Percentiles rank a stretch among this genome's conserved stretches.
Evolutionary conservation across 2,888 invertebrate species (phyloP).

Genomic region (Cristatella mucedo): DNA sequence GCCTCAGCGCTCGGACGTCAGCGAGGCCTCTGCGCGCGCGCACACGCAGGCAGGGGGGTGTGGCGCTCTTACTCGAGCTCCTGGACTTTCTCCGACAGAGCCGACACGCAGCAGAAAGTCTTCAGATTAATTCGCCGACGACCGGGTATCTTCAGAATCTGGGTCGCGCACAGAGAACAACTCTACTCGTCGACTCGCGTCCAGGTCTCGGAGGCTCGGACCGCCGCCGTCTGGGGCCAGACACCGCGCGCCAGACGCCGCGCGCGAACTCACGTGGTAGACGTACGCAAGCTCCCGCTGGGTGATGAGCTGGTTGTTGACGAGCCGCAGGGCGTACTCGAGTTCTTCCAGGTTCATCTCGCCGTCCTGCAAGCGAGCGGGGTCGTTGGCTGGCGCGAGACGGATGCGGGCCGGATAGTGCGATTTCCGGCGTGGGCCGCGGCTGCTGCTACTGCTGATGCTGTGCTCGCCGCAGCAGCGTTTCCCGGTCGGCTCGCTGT

Average conservation of each 20-base stretch:
- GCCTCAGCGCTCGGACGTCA: no score
- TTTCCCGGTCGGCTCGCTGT: no score
- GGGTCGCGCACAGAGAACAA: neutral
- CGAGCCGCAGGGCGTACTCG: conserved; percentile 29
- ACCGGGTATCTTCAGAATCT: conserved; percentile 35
- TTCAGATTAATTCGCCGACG: conserved; percentile 28
- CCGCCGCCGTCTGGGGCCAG: no score
- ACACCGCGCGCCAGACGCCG: no score
- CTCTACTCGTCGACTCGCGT: no score
- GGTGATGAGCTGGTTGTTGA: conserved; percentile 31
- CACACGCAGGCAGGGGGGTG: no score
- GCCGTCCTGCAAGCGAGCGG: conserved; percentile 19
- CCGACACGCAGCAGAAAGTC: conserved; percentile 30
- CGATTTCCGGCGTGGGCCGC: no score
- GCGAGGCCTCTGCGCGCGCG: no score
- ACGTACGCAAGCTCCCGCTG: conserved; percentile 31
- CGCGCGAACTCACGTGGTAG: conserved; percentile 26
- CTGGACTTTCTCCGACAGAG: conserved; percentile 34
- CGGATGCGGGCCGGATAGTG: neutral
- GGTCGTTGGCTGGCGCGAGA: neutral
- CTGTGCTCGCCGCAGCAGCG: no score
- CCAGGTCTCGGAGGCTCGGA: no score
- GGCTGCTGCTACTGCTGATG: no score
- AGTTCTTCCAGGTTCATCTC: conserved; percentile 33
- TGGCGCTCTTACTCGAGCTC: conserved; percentile 32